Evolutionary conservation across 2,888 invertebrate species (phyloP), one percentile per base, ranked within the genome.

Genomic region (Drosophila fulvimacula): DNA sequence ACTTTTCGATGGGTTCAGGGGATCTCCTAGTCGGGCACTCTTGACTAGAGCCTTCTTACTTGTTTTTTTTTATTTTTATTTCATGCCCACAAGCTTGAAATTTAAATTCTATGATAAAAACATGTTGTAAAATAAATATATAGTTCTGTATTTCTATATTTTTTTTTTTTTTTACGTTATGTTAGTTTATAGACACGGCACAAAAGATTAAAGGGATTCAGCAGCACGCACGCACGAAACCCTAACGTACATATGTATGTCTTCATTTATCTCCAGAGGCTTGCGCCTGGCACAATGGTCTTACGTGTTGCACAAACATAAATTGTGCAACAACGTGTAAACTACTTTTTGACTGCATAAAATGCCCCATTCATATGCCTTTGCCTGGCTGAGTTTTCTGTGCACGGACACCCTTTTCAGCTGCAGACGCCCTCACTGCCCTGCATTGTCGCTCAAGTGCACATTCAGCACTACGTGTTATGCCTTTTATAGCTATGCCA

Each of bases 261-360:
- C 21, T 68, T 55, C 64, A 68, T 68, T 64, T 75, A 71, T 64
- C 71, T 74, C 7, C 44, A 32, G 38, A 49, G 53, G 42, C 64
- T 55, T 71, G 61, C 57, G 71, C 79, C 67, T 88, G 77, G 76
- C 70, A 82, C 78, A 76, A 85, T 70, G 76, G 80, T 79, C 79
- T 83, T 86, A 87, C 89, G 84, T 88, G 89, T 82, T 86, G 82
- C 86, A 89, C 83, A 88, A 89, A 79, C 85, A 88, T 89, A 90
- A 91, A 90, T 90, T 88, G 88, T 83, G 85, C 88, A 90, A 88
- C 89, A 88, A 88, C 91, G 91, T 90, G 90, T 88, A 88, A 91
- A 90, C 80, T 88, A 85, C 88, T 81, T 90, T 88, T 81, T 88
- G 88, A 86, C 83, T 90, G 80, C 76, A 80, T 73, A 73, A 82